Evolutionary conservation across 2,797 vertebrate species (phyloP).

Genomic region (Gouania willdenowi): DNA sequence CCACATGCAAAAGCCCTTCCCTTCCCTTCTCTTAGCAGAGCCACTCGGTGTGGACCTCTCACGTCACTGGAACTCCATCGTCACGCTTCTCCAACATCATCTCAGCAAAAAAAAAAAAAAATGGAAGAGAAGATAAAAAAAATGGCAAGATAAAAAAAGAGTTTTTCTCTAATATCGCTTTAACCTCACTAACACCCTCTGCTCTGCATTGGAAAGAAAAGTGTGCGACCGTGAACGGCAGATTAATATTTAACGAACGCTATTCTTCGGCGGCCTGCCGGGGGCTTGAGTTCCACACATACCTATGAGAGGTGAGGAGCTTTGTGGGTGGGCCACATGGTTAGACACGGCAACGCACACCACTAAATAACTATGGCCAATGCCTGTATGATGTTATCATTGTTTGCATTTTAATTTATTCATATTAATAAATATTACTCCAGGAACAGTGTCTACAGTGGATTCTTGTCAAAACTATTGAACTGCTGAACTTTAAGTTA

Average conservation of each 20-base stretch:
- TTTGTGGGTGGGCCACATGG: slow-evolving; percentile 40
- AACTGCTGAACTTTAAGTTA: too few species aligned
- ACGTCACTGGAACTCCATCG: slow-evolving; percentile 49
- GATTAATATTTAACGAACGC: slow-evolving; percentile 72
- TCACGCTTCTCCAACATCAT: slow-evolving; percentile 45
- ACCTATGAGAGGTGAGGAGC: slow-evolving; percentile 47
- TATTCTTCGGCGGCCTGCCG: slow-evolving; percentile 56
- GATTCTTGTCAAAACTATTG: too few species aligned
- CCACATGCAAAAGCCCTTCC: neutral
- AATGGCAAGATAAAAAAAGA: neutral
- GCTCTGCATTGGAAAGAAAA: slow-evolving; percentile 21
- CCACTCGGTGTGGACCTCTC: slow-evolving; percentile 4
- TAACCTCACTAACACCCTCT: neutral
- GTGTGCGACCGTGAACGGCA: slow-evolving; percentile 38
- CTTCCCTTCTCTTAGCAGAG: slow-evolving; percentile 33
- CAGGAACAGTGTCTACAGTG: too few species aligned
- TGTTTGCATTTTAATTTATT: too few species aligned
- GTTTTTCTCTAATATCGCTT: slow-evolving; percentile 1
- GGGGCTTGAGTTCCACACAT: slow-evolving; percentile 66
- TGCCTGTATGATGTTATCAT: too few species aligned
- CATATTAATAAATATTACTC: too few species aligned
- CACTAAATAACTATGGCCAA: too few species aligned
- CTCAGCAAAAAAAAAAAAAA: neutral
- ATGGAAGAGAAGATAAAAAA: neutral
- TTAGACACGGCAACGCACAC: neutral